These are phyloP conservation scores for Dermatophagoides farinae DNA, from an alignment of 1,140 invertebrate genomes.

Conservation along the genomic window DNA sequence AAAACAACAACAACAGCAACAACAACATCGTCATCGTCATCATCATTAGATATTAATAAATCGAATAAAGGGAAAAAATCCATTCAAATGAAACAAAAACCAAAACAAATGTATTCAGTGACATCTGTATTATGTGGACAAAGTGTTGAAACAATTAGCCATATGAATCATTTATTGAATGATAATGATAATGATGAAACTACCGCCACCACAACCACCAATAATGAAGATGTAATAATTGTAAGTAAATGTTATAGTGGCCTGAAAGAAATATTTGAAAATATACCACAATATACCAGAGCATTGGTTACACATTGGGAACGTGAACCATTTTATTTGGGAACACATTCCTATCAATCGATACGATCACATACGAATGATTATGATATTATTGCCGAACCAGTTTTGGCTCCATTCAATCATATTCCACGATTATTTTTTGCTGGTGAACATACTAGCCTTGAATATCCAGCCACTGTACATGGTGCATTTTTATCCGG, in stretches of 20 bases:
- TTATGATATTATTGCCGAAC: slow-evolving; percentile 80
- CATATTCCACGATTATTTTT: slow-evolving; percentile 53
- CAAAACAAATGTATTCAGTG: too few species aligned
- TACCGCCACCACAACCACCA: slow-evolving; percentile 91
- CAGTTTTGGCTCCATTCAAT: slow-evolving; percentile 35
- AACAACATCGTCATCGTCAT: background rate
- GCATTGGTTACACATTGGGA: slow-evolving; percentile 90
- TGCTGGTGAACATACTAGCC: slow-evolving; percentile 90
- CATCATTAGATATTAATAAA: background rate
- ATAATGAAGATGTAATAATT: slow-evolving; percentile 91
- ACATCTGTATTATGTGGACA: too few species aligned
- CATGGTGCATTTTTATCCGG: slow-evolving; percentile 91
- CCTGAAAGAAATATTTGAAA: slow-evolving; percentile 78
- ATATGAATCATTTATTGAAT: too few species aligned
- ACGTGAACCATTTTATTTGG: slow-evolving; percentile 79
- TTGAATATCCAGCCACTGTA: slow-evolving; percentile 93
- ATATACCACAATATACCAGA: slow-evolving; percentile 85
- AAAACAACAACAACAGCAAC: too few species aligned
- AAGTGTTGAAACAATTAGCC: too few species aligned
- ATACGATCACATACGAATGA: slow-evolving; percentile 83
- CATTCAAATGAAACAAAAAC: too few species aligned
- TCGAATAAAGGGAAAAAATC: too few species aligned
- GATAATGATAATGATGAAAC: slow-evolving; percentile 50
- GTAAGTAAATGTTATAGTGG: slow-evolving; percentile 82
- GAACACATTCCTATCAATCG: slow-evolving; percentile 90